Percentiles rank a stretch among this genome's conserved stretches.
These are phyloP conservation scores for Meta bourneti DNA, from an alignment of 2,888 invertebrate species.

Conservation along the genomic window DNA sequence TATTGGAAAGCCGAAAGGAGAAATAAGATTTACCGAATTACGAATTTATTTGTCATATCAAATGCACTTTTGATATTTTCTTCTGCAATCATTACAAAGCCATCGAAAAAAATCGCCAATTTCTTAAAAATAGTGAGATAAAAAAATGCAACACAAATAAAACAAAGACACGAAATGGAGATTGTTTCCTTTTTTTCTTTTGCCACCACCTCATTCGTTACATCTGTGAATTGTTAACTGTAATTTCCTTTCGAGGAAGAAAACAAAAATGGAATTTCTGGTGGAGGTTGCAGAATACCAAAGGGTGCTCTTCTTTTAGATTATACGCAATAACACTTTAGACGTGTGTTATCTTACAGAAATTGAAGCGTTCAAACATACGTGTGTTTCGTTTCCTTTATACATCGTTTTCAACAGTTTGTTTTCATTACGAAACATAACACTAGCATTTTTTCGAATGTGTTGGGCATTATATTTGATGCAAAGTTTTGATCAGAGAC, in stretches of 20 bases:
- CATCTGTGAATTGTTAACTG: neutral
- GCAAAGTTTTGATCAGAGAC: neutral
- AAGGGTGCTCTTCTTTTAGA: neutral
- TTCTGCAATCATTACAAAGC: neutral
- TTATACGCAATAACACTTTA: neutral
- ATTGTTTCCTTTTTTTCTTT: neutral
- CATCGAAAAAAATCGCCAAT: neutral
- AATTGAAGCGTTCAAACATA: neutral
- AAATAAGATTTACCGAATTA: too few species aligned
- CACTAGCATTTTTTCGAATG: neutral
- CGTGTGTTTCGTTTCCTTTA: neutral
- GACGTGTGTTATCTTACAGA: neutral
- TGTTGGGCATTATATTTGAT: neutral
- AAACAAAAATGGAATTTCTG: neutral
- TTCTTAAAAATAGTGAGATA: neutral
- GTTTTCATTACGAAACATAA: neutral
- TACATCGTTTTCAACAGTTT: neutral
- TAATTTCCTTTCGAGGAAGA: neutral
- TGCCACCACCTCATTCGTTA: neutral
- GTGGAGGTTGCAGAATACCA: neutral
- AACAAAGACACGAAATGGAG: neutral
- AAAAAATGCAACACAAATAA: neutral
- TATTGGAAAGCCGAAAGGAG: too few species aligned
- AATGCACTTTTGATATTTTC: neutral
- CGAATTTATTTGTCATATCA: too few species aligned